phyloP scores from a whole-genome alignment of 1,140 invertebrate genomes.

The Ceratitis capitata region DNA sequence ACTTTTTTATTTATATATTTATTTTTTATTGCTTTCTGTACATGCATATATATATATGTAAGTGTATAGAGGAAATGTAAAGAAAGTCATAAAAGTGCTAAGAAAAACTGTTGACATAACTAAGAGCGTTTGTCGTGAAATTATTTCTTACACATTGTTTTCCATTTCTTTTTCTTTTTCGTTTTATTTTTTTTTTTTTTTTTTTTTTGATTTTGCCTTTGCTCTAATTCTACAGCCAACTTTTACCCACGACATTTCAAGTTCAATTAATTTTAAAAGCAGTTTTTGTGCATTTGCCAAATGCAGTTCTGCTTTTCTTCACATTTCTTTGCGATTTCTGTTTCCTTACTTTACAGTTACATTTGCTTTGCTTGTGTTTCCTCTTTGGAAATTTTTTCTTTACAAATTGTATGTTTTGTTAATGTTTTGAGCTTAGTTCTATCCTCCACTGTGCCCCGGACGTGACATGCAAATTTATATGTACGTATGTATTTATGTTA shows the following conservation, averaged over 20 bases:
- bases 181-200: neutral
- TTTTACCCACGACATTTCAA: neutral
- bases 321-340: neutral
- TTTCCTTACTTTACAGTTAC: neutral
- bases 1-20: no score
- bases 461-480: neutral
- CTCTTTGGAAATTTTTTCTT: neutral
- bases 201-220: no score
- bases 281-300: neutral
- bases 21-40: neutral
- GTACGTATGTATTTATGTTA: neutral
- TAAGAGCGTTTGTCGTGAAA: neutral
- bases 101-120: slow-evolving; percentile 21
- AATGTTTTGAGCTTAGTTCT: neutral
- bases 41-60: neutral
- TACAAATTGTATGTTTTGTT: neutral
- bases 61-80: no score
- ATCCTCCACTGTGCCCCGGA: neutral
- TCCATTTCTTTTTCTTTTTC: neutral
- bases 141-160: neutral
- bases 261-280: slow-evolving; percentile 31
- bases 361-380: neutral
- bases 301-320: neutral
- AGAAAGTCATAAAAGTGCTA: no score
- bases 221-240: neutral